Evolutionary conservation across 2,113 vertebrate genomes (phyloP).

Genomic region (Mionectes macconnelli): DNA sequence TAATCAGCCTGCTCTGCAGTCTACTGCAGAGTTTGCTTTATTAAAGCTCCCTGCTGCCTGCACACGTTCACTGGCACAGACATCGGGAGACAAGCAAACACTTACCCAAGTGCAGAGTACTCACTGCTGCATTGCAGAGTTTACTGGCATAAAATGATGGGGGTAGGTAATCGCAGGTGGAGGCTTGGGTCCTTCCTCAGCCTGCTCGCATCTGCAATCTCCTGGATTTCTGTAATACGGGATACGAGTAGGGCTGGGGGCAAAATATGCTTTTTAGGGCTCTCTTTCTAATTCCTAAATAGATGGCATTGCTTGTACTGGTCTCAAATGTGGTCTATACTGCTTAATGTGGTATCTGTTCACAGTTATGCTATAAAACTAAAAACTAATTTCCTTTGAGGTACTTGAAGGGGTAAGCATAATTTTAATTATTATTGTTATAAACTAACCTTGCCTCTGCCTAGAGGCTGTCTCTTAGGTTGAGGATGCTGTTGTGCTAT

Average conservation of each 20-base stretch:
- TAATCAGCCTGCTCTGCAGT: slow-evolving; percentile 64
- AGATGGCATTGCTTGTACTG: background rate
- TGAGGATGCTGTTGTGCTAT: background rate
- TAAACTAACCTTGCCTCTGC: background rate
- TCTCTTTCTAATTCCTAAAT: background rate
- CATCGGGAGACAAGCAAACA: slow-evolving; percentile 34
- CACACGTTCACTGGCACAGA: slow-evolving; percentile 60
- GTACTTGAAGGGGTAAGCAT: background rate
- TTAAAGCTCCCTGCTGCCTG: slow-evolving; percentile 66
- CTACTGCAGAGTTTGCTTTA: slow-evolving; percentile 62
- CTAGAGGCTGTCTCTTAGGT: background rate
- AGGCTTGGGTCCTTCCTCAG: background rate
- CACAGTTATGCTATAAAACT: background rate
- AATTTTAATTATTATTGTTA: slow-evolving; percentile 11
- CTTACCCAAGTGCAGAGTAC: slow-evolving; percentile 44
- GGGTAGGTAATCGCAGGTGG: slow-evolving; percentile 46
- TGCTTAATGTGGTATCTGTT: background rate
- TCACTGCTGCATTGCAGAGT: slow-evolving; percentile 69
- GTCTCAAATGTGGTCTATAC: background rate
- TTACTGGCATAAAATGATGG: slow-evolving; percentile 23
- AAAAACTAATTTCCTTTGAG: slow-evolving; percentile 10
- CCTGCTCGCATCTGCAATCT: background rate
- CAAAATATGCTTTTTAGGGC: background rate
- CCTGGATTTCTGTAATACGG: background rate
- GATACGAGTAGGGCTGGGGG: background rate